These are phyloP conservation scores for Promerops cafer DNA, from an alignment of 2,113 vertebrate species.

Conservation along the genomic window DNA sequence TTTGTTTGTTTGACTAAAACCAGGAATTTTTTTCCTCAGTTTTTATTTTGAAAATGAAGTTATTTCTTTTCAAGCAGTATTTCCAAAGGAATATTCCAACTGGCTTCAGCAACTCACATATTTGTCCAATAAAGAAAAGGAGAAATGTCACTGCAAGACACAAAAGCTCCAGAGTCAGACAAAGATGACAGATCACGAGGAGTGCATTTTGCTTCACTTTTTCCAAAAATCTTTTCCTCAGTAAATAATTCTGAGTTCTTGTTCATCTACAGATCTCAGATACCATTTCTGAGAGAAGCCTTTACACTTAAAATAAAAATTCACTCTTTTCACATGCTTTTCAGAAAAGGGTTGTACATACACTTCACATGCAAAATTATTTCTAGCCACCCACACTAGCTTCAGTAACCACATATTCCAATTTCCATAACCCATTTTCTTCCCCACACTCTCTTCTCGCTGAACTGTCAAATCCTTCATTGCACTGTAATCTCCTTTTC, in stretches of 20 bases:
- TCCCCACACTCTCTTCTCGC: background rate
- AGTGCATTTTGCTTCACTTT: background rate
- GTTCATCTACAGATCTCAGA: background rate
- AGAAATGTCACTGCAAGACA: constrained; percentile 4
- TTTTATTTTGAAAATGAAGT: constrained; percentile 13
- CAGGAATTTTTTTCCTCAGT: background rate
- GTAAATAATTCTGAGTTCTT: background rate
- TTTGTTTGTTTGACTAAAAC: background rate
- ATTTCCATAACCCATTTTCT: constrained; percentile 60
- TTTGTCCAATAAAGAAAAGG: background rate
- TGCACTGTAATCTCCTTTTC: constrained; percentile 1
- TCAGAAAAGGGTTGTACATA: constrained; percentile 17
- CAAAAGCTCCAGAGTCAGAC: background rate
- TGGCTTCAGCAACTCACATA: constrained; percentile 8
- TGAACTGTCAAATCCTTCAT: constrained; percentile 20
- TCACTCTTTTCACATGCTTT: constrained; percentile 5
- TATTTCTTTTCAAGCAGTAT: background rate
- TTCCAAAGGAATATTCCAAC: constrained; percentile 31
- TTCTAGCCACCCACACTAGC: constrained; percentile 55
- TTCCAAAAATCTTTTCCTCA: background rate
- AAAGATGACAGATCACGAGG: background rate
- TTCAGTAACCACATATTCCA: constrained; percentile 47
- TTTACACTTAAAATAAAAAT: constrained; percentile 34
- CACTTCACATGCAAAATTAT: constrained; percentile 56
- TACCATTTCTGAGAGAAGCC: background rate